Evolutionary conservation across 2,113 vertebrate species (phyloP), one percentile per base, ranked within the genome.

Genomic region (Varanus salvator): DNA sequence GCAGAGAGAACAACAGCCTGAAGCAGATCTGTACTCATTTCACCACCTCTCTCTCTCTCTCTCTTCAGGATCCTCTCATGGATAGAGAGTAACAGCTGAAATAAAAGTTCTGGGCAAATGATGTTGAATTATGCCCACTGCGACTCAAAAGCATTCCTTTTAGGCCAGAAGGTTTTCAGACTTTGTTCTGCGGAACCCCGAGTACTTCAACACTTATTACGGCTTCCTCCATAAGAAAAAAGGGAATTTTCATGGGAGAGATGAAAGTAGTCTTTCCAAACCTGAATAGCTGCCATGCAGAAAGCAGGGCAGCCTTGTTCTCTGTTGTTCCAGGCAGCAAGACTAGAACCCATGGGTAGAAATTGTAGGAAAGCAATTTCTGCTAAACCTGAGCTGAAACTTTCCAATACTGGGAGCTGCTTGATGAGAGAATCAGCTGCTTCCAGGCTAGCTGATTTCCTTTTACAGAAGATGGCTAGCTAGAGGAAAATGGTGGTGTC

Each of bases 11-110:
- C 88, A 95, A 87, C 77, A 77, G 90, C 90, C 92, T 93, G 94
- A 95, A 95, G 93, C 85, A 91, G 93, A 94, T 96, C 95, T 93
- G 90, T 97, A 96, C 93, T 90, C 93, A 92, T 91, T 90, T 93
- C 94, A 95, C 91, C 95, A 91, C 11, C 54, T 54, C 54, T 54
- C 93, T 92, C 91, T 95, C 17, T 64, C 60, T 96, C 93, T 88
- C 80, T 96, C 94, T 95, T 94, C 92, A 94, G 92, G 96, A 96
- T 96, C 95, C 94, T 96, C 94, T 92, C 92, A 89, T 95, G 95
- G 95, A 91, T 95, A 95, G 95, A 91, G 91, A 92, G 80, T 92
- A 89, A 92, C 95, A 91, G 92, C 96, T 90, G 93, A 93, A 93
- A 92, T 87, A 92, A 94, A 92, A 87, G 69, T 84, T 92, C 72